Percentiles rank a stretch among this genome's conserved stretches.
These are phyloP conservation scores for Podargus strigoides DNA, from an alignment of 2,797 vertebrate genomes.

Conservation along the genomic window DNA sequence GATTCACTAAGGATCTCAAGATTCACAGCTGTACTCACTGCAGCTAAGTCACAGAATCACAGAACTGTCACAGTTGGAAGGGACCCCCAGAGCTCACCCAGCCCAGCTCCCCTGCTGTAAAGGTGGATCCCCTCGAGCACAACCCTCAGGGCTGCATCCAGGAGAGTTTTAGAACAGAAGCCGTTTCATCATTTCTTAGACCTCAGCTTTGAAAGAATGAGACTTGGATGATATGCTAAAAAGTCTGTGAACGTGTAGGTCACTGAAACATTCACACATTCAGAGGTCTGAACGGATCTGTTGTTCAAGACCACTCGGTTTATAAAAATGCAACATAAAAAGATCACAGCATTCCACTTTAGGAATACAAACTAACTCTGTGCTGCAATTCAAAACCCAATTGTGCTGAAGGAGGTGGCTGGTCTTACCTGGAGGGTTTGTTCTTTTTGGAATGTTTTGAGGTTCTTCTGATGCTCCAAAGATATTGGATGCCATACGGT, in stretches of 20 bases:
- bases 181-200: background rate
- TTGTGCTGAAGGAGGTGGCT: background rate
- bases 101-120: too few species aligned
- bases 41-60: too few species aligned
- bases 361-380: background rate
- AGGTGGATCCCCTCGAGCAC: too few species aligned
- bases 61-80: too few species aligned
- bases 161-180: background rate
- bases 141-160: too few species aligned
- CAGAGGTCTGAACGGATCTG: background rate
- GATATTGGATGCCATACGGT: constrained; percentile 90
- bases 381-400: background rate
- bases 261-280: background rate
- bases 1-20: background rate
- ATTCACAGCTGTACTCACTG: background rate
- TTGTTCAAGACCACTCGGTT: background rate
- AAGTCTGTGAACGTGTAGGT: background rate
- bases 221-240: background rate
- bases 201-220: background rate
- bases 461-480: constrained; percentile 83
- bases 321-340: background rate
- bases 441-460: constrained; percentile 79
- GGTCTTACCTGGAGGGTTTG: constrained; percentile 90
- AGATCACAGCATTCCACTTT: background rate
- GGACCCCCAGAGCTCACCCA: too few species aligned